Evolutionary conservation across 2,797 vertebrate species (phyloP).

Genomic region (Dryobates pubescens): DNA sequence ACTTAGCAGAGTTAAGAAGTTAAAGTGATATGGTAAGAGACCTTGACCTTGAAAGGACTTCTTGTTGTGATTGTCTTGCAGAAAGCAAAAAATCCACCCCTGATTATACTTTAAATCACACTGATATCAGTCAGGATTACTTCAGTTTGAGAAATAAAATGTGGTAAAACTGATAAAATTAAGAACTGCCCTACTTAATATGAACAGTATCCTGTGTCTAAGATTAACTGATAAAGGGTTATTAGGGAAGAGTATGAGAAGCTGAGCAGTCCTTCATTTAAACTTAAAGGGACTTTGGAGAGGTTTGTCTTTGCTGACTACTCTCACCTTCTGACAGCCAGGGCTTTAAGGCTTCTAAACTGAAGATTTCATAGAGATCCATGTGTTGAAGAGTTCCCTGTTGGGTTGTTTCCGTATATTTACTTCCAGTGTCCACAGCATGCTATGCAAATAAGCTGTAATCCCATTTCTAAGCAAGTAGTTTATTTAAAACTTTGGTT

Average conservation of each 20-base stretch:
- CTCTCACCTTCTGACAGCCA: neutral
- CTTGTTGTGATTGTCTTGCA: neutral
- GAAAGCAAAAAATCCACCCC: neutral
- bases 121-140: neutral
- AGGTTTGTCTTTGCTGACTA: neutral
- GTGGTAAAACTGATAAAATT: neutral
- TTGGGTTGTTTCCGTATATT: neutral
- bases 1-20: neutral
- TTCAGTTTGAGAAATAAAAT: neutral
- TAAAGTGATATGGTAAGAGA: neutral
- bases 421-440: neutral
- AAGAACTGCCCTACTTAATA: neutral
- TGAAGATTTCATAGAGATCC: neutral
- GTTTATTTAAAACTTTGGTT: neutral
- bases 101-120: neutral
- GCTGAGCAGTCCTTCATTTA: neutral
- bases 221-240: neutral
- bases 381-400: neutral
- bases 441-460: neutral
- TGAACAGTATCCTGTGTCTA: neutral
- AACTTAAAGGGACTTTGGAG: neutral
- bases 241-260: neutral
- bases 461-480: neutral
- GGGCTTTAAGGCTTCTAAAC: neutral
- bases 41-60: neutral